A percentile compares a stretch with the other conserved stretches of the same genome.
Conservation (phyloP, 53 echinoderm and acorn worm genomes). For the Henricia sp. region DNA sequence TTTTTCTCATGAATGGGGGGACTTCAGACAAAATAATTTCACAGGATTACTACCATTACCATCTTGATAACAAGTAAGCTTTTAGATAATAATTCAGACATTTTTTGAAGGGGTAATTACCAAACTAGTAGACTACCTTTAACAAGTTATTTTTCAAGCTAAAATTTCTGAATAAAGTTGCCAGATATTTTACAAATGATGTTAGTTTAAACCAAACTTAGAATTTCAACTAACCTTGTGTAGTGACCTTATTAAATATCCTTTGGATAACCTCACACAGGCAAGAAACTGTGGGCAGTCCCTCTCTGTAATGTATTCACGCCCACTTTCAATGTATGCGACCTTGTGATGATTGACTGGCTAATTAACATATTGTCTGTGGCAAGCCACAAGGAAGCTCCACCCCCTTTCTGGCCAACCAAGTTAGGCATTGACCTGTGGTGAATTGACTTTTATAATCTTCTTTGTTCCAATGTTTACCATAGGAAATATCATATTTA, state of each 20-base stretch:
- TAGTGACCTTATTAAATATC: neutral
- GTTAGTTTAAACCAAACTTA: neutral
- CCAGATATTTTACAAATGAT: neutral
- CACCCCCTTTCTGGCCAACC: no score
- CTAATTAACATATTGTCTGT: conserved; percentile 23
- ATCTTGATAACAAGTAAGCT: no score
- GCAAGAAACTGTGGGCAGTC: neutral
- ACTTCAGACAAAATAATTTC: no score
- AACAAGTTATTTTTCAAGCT: neutral
- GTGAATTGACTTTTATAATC: no score
- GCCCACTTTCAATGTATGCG: conserved; percentile 38
- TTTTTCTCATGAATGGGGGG: no score
- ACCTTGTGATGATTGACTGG: conserved; percentile 20
- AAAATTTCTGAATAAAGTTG: neutral
- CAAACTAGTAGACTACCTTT: neutral
- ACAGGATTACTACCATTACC: no score
- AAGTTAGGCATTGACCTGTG: no score
- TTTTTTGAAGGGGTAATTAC: no score
- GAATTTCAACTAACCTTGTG: neutral
- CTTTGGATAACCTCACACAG: neutral
- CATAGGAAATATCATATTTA: no score
- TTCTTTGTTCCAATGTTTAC: no score
- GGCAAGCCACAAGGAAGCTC: no score
- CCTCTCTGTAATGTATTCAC: conserved; percentile 38
- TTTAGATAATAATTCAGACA: no score